Base-by-base conservation (phyloP, 2,888 invertebrate species). In the Conops quadrifasciatus region DNA sequence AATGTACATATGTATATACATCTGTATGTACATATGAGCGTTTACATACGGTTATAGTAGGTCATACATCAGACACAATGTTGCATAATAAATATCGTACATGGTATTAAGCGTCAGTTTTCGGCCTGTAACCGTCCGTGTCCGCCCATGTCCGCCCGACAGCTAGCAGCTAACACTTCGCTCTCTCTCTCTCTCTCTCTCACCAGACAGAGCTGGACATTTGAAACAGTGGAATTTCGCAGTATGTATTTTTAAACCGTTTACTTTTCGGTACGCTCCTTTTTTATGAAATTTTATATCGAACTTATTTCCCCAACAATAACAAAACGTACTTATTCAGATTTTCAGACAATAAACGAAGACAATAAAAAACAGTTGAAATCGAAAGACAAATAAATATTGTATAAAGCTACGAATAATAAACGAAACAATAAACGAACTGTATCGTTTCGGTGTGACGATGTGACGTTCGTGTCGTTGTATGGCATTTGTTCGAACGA, bases 331-430 rank as follows among this genome's bases (percentile, higher is more conserved):
- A 36, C 51, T 28, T 65, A 30, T 65, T 65, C 19, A 65, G 28
- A 49, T 49, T 51, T 62, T 43, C 62, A 62, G 43, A 21, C 45
- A 45, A 45, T 43, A 21, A 62, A 45, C 26, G 59, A 24, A n/a
- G n/a, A 51, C 26, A 24, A 19, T 30, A 30, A 47, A n/a, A 36
- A 36, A 36, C 36, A 36, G 36, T 36, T 36, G 36, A 36, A 36
- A 36, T 36, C 36, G 36, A 36, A 7, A 7, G 36, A 26, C 26
- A 36, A 36, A 36, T 36, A 36, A 36, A 36, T 36, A n/a, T n/a
- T n/a, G 59, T 9, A 47, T 47, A 24, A 43, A 72, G 53, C 59
- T 68, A 72, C 30, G 73, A 74, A 78, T 75, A 75, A 73, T 73
- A 73, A 36, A 36, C 36, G 9, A 36, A 36, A 36, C 36, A 36